Percentiles rank a stretch among this genome's conserved stretches.
Conservation (phyloP, 2,888 invertebrate genomes). For the Cordylochernes scorpioides region DNA sequence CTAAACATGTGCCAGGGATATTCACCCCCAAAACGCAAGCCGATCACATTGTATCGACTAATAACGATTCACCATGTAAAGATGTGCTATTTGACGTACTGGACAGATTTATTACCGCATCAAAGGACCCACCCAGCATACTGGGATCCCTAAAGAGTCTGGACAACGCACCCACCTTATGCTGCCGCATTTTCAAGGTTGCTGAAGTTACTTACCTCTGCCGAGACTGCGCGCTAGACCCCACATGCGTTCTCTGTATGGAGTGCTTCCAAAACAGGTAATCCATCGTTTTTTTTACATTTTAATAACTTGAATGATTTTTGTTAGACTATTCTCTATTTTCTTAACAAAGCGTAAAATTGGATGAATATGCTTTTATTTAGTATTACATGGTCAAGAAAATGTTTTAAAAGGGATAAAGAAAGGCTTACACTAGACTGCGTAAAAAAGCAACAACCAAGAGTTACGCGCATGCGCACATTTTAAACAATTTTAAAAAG, state of each 20-base stretch:
- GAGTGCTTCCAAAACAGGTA: conserved; percentile 90
- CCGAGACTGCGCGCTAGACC: conserved; percentile 86
- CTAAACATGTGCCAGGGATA: conserved; percentile 34
- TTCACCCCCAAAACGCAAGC: conserved; percentile 24
- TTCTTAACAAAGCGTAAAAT: too few species aligned
- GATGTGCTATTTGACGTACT: conserved; percentile 43
- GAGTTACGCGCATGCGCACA: too few species aligned
- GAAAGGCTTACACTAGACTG: too few species aligned
- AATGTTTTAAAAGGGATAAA: too few species aligned
- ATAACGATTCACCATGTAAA: conserved; percentile 17
- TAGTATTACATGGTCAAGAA: too few species aligned
- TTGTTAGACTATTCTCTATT: too few species aligned
- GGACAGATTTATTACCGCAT: conserved; percentile 54
- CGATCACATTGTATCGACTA: conserved; percentile 30
- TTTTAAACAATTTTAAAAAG: too few species aligned
- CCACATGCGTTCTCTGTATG: conserved; percentile 89
- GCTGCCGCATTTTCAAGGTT: conserved; percentile 78
- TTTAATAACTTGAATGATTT: too few species aligned
- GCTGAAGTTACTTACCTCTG: conserved; percentile 96
- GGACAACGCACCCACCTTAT: conserved; percentile 51
- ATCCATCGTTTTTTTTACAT: too few species aligned
- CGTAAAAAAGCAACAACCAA: too few species aligned
- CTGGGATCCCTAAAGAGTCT: conserved; percentile 26
- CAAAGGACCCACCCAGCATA: conserved; percentile 32
- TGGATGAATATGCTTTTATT: too few species aligned